These are phyloP conservation scores for Hydroisotoma schaefferi DNA, from an alignment of 2,888 invertebrate genomes.

Conservation along the genomic window DNA sequence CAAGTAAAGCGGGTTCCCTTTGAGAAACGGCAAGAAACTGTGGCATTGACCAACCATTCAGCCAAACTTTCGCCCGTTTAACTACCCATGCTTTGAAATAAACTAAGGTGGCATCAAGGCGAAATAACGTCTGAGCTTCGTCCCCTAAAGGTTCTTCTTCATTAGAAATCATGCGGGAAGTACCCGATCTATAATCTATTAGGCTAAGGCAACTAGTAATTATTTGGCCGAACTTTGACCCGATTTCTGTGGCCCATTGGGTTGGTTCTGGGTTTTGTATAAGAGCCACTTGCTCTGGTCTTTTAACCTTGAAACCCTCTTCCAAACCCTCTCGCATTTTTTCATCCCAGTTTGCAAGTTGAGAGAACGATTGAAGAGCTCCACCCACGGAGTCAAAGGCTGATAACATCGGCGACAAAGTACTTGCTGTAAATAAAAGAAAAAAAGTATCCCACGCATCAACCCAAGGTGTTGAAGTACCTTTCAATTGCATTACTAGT, in stretches of 20 bases:
- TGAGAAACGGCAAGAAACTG: slow-evolving; percentile 47
- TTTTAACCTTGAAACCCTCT: slow-evolving; percentile 38
- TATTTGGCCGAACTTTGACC: slow-evolving; percentile 44
- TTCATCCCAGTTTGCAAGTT: slow-evolving; percentile 47
- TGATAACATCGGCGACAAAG: slow-evolving; percentile 28
- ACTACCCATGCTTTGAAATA: slow-evolving; percentile 47
- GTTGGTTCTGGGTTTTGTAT: slow-evolving; percentile 25
- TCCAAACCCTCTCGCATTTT: slow-evolving; percentile 42
- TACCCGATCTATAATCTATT: slow-evolving; percentile 27
- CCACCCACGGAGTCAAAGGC: slow-evolving; percentile 40
- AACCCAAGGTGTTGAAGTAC: too few species aligned
- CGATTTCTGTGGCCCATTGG: slow-evolving; percentile 44
- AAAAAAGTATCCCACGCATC: too few species aligned
- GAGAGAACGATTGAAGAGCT: slow-evolving; percentile 44
- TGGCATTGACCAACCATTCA: slow-evolving; percentile 48
- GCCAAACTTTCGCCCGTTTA: slow-evolving; percentile 46
- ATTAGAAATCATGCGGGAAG: slow-evolving; percentile 20
- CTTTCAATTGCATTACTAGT: too few species aligned
- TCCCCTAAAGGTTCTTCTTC: slow-evolving; percentile 45
- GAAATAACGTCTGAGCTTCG: slow-evolving; percentile 46
- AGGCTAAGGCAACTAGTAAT: slow-evolving; percentile 36
- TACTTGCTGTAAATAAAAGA: slow-evolving; percentile 21
- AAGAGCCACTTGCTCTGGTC: slow-evolving; percentile 47
- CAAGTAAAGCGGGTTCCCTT: slow-evolving; percentile 46
- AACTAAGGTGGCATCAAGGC: slow-evolving; percentile 46